Evolutionary conservation across 2,797 vertebrate genomes (phyloP), one percentile per base, ranked within the genome.

Genomic region (Jordanella pulchra): DNA sequence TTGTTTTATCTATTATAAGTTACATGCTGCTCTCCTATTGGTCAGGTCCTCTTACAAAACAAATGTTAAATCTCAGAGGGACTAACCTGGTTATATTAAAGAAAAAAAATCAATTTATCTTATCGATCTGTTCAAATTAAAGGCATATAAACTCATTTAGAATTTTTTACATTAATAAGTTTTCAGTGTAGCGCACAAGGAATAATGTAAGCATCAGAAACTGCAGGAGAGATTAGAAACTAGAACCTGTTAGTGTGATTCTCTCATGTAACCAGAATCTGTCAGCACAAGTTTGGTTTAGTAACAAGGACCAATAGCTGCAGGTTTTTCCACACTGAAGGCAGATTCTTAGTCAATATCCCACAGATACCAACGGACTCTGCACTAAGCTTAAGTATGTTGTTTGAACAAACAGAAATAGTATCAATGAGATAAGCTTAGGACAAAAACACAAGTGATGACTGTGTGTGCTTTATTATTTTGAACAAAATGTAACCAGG

Each of bases 271-370:
- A 58, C 23, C 69, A 71, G 32, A 73, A 51, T 69, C 74, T 82
- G 76, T 70, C 67, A 56, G 81, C 71, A 70, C 85, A 86, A 18
- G 45, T 64, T 83, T 71, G 87, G 82, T 76, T 91, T 86, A 86
- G 88, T 90, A 88, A 71, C 25, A 75, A 78, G n/a, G 81, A 81
- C 85, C 86, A 68, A 72, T 61, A 65, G 84, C 70, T 61, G 48
- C 79, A 81, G 72, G 75, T 86, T 86, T 86, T 89, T 87, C 85
- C 80, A 74, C 58, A 76, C 79, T 50, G 35, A 76, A 66, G 76
- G 79, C 66, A 75, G 7, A 61, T 81, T 79, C 81, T 50, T 68
- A 77, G 76, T 86, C 85, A 60, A 87, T 86, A 71, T 44, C 71
- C 75, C 64, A 25, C 65, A 73, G 84, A 71, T 81, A 63, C 50